Conservation (phyloP, 2,113 vertebrate genomes). For the Alexandromys fortis region DNA sequence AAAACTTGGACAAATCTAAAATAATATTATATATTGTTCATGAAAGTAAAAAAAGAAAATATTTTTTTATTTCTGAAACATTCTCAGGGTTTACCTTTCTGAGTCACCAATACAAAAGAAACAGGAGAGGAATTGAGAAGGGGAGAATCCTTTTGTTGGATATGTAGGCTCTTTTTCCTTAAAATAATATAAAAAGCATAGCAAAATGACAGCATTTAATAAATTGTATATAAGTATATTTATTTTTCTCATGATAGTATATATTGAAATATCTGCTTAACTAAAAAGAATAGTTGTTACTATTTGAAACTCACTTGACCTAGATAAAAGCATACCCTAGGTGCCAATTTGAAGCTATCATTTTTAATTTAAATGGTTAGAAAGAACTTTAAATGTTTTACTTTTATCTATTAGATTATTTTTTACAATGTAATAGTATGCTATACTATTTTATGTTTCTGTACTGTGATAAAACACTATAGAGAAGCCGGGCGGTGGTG, state of each 20-base stretch:
- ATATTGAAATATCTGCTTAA: not conserved
- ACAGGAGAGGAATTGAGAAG: not conserved
- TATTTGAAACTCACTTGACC: not conserved
- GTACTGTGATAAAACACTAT: not conserved
- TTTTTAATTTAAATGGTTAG: not conserved
- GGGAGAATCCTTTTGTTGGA: not conserved
- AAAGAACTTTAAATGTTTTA: not conserved
- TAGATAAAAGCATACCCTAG: not conserved
- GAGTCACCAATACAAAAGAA: not conserved
- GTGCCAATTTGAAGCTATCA: not conserved
- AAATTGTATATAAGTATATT: not conserved
- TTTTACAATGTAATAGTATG: not conserved
- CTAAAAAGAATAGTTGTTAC: not conserved
- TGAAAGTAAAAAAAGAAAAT: not conserved
- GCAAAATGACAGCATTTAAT: not conserved
- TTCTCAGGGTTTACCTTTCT: not conserved
- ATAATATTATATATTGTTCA: not conserved
- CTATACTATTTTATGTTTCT: not conserved
- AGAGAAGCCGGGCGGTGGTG: too few species aligned
- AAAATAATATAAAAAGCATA: not conserved
- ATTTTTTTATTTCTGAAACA: not conserved
- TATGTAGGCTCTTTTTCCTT: not conserved
- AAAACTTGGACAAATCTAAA: not conserved
- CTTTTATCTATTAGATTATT: not conserved
- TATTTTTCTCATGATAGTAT: not conserved